A percentile compares a stretch with the other conserved stretches of the same genome.
phyloP scores from a whole-genome alignment of 2,113 vertebrate genomes.

The Apteryx owenii region DNA sequence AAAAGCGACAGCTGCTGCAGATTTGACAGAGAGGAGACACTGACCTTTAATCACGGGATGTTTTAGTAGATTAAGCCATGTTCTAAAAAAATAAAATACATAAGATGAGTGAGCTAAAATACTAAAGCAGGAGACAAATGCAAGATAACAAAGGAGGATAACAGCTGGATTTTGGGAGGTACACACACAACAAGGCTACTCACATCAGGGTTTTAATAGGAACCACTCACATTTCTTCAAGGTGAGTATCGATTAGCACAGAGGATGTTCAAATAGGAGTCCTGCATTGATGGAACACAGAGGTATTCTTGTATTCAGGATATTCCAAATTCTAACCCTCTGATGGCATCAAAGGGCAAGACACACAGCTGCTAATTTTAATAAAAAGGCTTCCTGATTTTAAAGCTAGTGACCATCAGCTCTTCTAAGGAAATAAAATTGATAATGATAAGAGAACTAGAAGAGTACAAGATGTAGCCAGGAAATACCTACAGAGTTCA shows the following conservation, averaged over 20 bases:
- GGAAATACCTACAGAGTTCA: neutral
- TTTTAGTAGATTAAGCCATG: neutral
- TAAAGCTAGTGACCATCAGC: neutral
- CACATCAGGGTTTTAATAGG: neutral
- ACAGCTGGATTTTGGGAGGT: neutral
- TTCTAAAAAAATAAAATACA: neutral
- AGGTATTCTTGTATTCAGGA: neutral
- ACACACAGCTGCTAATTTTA: neutral
- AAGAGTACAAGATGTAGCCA: neutral
- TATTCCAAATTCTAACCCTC: neutral
- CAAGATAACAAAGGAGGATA: neutral
- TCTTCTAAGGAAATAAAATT: neutral
- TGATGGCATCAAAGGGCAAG: neutral
- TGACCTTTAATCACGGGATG: neutral
- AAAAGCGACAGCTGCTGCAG: neutral
- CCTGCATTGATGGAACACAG: neutral
- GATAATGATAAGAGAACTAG: neutral
- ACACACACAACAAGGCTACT: neutral
- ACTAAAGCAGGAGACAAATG: neutral
- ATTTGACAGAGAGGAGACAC: neutral
- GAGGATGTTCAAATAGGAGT: neutral
- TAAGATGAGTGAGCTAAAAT: neutral
- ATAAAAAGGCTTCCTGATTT: neutral
- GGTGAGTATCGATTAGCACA: rapidly evolving
- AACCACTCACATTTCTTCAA: neutral